Evolutionary conservation across 2,888 invertebrate species (phyloP).

Genomic region (Stramonita haemastoma): DNA sequence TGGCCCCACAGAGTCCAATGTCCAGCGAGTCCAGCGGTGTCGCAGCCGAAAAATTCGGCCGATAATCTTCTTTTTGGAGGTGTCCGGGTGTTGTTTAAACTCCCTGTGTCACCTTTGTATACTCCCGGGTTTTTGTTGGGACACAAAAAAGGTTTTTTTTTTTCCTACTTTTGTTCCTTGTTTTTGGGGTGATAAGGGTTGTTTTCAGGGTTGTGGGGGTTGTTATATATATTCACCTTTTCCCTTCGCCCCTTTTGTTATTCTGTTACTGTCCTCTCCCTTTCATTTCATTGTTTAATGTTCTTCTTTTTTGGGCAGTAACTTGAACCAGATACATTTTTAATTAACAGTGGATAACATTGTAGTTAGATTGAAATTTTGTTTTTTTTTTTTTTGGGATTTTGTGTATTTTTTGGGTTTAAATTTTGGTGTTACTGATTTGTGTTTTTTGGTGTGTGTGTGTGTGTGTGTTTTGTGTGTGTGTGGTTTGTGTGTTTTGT

Average conservation of each 20-base stretch:
- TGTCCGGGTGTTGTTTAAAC: slow-evolving; percentile 48
- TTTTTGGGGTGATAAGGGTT: background rate
- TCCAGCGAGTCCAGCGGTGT: slow-evolving; percentile 90
- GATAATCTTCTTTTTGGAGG: slow-evolving; percentile 79
- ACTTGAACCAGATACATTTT: too few relatives aligned
- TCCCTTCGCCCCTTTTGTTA: background rate
- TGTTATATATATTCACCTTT: background rate
- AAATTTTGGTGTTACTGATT: too few relatives aligned
- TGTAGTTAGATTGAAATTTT: too few relatives aligned
- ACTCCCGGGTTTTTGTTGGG: background rate
- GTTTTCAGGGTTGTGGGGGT: background rate
- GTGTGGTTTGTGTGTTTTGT: too few relatives aligned
- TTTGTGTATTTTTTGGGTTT: too few relatives aligned
- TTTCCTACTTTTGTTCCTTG: background rate
- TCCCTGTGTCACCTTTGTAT: background rate
- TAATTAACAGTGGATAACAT: too few relatives aligned
- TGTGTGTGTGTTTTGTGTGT: too few relatives aligned
- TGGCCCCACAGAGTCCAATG: slow-evolving; percentile 62
- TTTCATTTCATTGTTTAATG: background rate
- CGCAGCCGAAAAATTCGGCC: slow-evolving; percentile 91
- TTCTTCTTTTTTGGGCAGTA: background rate
- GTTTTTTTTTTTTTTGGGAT: too few relatives aligned
- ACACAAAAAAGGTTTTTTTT: too few relatives aligned
- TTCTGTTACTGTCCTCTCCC: background rate
- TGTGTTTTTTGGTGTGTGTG: too few relatives aligned